Base-by-base conservation (phyloP, 1,140 invertebrate genomes). In the Catajapyx aquilonaris region DNA sequence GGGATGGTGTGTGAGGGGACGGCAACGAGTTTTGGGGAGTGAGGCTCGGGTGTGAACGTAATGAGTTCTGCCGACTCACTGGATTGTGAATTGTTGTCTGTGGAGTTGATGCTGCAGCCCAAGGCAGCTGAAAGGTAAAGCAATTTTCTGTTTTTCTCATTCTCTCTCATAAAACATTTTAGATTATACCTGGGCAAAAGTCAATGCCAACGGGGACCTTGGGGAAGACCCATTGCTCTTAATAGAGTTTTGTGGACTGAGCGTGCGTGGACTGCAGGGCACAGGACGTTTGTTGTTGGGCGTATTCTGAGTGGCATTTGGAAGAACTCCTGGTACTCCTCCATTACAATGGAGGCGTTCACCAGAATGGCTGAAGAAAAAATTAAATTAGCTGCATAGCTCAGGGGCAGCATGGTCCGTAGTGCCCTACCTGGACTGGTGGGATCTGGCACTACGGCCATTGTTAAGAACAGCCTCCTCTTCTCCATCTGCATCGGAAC, bases 261-360 rank as follows among this genome's bases (percentile, higher is more conserved):
- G 49, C 16, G 48, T 48, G 28, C 41, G 38, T 17, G 41, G 37
- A 7, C 22, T 11, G 5, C 17, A 18, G 13, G 10, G 52, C 46
- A 42, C 22, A 3, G 40, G 36, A 22, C 58, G 41, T 41, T 56
- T 55, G 43, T 60, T 60, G 48, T 59, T 60, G 45, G 30, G 57
- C 36, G 51, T 69, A 64, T 33, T 58, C 65, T 78, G 74, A 1
- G 72, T 78, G 44, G 78, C 72, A 45, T 73, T 79, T 51, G 61
- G 56, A 47, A 64, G 62, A 35, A 60, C 60, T 38, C 59, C 63
- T 20, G 65, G 56, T 13, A 66, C 54, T 37, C 64, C 64, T 15
- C 73, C 78, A 50, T 81, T 84, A 51, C 74, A 81, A 42, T 74
- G 65, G 5, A 62, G 62, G 47, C 76, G 71, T 48, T 76, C 72